Conservation (phyloP, 2,797 vertebrate genomes). For the Eutrigla gurnardus region DNA sequence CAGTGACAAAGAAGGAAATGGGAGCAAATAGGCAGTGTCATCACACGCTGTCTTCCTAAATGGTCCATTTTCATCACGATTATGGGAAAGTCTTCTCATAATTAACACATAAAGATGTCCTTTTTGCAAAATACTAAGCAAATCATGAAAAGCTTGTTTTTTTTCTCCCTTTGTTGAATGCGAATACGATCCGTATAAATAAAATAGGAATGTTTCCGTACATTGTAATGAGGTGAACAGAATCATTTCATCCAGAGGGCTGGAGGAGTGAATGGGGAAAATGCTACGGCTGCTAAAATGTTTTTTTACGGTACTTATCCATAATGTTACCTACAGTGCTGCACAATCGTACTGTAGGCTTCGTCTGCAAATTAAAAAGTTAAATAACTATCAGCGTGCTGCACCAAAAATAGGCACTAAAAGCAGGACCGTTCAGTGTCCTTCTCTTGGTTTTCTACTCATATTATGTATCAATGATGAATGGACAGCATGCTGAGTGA, state of each 20-base stretch:
- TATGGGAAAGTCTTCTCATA: background rate
- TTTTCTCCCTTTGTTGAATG: background rate
- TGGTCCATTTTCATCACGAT: background rate
- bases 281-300: background rate
- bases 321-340: too few relatives aligned
- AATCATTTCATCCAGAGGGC: background rate
- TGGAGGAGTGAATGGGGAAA: background rate
- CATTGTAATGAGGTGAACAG: background rate
- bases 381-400: background rate
- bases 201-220: slow-evolving; percentile 5
- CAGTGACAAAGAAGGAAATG: background rate
- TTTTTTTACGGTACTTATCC: too few relatives aligned
- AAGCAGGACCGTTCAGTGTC: slow-evolving; percentile 1
- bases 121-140: background rate
- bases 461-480: slow-evolving; percentile 15
- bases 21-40: background rate
- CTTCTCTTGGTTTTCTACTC: background rate
- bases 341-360: too few relatives aligned
- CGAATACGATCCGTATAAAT: slow-evolving; percentile 1
- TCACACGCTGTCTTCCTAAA: background rate
- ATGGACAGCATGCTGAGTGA: slow-evolving; percentile 2
- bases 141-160: slow-evolving; percentile 10
- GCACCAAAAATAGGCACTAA: background rate
- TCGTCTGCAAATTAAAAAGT: background rate
- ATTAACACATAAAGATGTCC: slow-evolving; percentile 16